Evolutionary conservation across 2,113 vertebrate species (phyloP), one percentile per base, ranked within the genome.

Genomic region (Pelusios castaneus): DNA sequence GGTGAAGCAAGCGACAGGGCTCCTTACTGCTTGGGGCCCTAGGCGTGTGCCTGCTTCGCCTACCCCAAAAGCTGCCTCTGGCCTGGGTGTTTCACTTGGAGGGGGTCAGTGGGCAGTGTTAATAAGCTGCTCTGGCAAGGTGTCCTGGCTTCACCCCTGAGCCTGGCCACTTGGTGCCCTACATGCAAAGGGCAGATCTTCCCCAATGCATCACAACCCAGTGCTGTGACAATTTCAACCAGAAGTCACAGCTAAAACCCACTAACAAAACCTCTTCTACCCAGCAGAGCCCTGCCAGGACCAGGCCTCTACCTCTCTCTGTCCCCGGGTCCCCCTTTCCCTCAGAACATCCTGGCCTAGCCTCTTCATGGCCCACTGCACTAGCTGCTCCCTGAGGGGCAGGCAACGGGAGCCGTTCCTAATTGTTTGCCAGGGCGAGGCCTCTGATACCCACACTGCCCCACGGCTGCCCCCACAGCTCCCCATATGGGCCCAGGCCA

Each of bases 61-160:
- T n/a, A n/a, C n/a, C n/a, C n/a, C n/a, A n/a, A n/a, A n/a, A n/a
- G n/a, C n/a, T n/a, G n/a, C n/a, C n/a, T n/a, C n/a, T n/a, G n/a
- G n/a, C n/a, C n/a, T n/a, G n/a, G n/a, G n/a, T n/a, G 11, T 58
- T 25, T 25, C 56, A 9, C 24, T 56, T 11, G 25, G 27, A 58
- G 9, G 56, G 56, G 55, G 22, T 56, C 22, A 24, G 21, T 9
- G 22, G 22, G 7, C 25, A 58, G 4, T 27, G 24, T 25, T 25
- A 8, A 11, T 58, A 58, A 10, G 10, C 25, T 27, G 56, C 24
- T 58, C 56, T 58, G 51, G 52, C 27, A 52, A 24, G 76, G 8
- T 17, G 38, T 38, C 80, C 51, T 2, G 0, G 3, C 2, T 47
- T 27, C 8, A 2, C 16, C 56, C 60, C 41, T 17, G 0, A 27